Base-by-base conservation (phyloP, 2,888 invertebrate genomes). In the Drosophila melanosoma region DNA sequence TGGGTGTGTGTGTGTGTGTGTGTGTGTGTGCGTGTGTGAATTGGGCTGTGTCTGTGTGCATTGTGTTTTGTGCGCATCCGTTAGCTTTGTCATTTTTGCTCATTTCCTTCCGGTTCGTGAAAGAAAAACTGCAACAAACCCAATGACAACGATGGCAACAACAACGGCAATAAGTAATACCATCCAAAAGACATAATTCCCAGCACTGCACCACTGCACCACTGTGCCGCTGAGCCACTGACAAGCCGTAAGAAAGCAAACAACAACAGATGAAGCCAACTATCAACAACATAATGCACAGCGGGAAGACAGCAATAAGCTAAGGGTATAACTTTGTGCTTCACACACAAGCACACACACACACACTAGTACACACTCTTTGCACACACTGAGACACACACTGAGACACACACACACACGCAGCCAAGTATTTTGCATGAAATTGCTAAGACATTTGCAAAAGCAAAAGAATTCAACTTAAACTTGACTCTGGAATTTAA, bases 81-180 rank as follows among this genome's bases (percentile, higher is more conserved):
- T 87, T 90, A 86, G 90, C 90, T 91, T 91, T 90, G 90, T 83
- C 90, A 89, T 83, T 89, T 90, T 86, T 90, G 89, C 87, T 90
- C 84, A 90, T 84, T 87, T 90, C 90, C 91, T 90, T 90, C 90
- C 91, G 90, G 82, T 87, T 74, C 70, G 80, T 70, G 74, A 74
- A 80, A 82, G 89, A 87, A 83, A 88, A 85, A 83, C 74, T 80
- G 88, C 80, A 87, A 69, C 74, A 76, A 82, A 62, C 62, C 56
- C 82, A 70, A 74, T 60, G 67, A 59, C 49, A 68, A 60, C 58
- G 36, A 62, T 33, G 64, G 40, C 1, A 36, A 36, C 15, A 36
- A 26, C 33, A 60, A 49, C 51, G 56, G 48, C 38, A 53, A 59
- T 48, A 38, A 59, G 42, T 51, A 56, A 53, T 54, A 58, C 35